These are phyloP conservation scores for Numenius phaeopus DNA, from an alignment of 2,797 vertebrate species.

Conservation along the genomic window DNA sequence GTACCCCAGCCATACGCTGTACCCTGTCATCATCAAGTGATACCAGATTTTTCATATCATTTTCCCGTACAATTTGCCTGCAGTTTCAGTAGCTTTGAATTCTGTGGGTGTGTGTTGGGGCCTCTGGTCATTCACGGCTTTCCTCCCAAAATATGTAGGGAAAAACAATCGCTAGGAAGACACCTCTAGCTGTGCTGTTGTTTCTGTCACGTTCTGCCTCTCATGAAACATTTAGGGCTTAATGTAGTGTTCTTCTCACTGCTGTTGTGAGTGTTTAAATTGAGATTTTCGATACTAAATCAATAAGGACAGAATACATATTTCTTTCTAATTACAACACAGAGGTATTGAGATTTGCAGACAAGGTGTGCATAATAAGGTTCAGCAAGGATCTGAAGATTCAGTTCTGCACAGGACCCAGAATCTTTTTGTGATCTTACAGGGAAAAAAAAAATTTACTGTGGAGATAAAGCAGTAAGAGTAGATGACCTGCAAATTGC, in stretches of 20 bases:
- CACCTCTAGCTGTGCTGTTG: background rate
- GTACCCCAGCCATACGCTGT: fast-evolving
- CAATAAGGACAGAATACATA: fast-evolving
- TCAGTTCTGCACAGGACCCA: background rate
- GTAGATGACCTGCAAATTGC: background rate
- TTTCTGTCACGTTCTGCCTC: background rate
- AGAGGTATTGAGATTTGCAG: background rate
- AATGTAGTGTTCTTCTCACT: background rate
- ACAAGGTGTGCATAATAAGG: background rate
- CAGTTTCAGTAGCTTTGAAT: background rate
- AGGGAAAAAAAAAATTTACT: background rate
- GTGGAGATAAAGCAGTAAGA: background rate
- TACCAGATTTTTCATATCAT: fast-evolving
- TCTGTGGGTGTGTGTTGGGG: background rate
- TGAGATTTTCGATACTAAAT: background rate
- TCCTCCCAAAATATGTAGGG: background rate
- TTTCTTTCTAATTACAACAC: background rate
- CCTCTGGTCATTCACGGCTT: background rate
- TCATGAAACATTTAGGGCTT: background rate
- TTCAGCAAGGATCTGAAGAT: background rate
- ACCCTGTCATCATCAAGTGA: too few species aligned
- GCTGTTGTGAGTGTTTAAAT: background rate
- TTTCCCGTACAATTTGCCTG: background rate
- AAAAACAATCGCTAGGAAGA: fast-evolving
- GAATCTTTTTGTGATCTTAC: background rate